A percentile compares a stretch with the other conserved stretches of the same genome.
phyloP scores from a whole-genome alignment of 2,888 invertebrate species.

The Hanleya hanleyi region DNA sequence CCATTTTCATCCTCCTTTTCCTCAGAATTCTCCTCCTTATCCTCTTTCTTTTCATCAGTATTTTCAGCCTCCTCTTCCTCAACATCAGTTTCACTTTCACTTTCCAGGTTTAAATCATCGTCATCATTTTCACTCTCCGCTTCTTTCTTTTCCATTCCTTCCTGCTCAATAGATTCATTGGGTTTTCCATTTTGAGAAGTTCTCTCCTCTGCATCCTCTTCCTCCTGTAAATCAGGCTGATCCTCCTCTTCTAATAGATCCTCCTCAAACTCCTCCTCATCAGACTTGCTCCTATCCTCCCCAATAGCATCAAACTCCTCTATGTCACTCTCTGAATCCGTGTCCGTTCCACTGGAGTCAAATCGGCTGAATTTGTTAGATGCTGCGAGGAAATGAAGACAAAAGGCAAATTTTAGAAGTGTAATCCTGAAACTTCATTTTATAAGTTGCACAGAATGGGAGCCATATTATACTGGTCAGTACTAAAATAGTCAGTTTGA shows the following conservation, averaged over 20 bases:
- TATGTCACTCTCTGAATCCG: slow-evolving; percentile 40
- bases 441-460: too few relatives aligned
- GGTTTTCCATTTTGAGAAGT: too few relatives aligned
- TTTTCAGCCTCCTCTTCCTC: background rate
- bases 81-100: background rate
- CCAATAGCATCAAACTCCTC: background rate
- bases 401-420: slow-evolving; percentile 6
- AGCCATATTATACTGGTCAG: too few relatives aligned
- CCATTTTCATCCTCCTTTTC: background rate
- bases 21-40: background rate
- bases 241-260: background rate
- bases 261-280: background rate
- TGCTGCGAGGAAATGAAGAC: slow-evolving; percentile 33
- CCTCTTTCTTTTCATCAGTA: background rate
- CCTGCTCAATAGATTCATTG: background rate
- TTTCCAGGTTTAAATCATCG: background rate
- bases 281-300: background rate
- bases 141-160: background rate
- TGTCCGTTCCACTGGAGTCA: slow-evolving; percentile 48
- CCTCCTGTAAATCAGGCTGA: too few relatives aligned
- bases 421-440: background rate
- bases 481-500: too few relatives aligned
- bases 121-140: background rate
- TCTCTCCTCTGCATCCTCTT: too few relatives aligned
- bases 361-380: slow-evolving; percentile 60